Conservation (phyloP, 2,113 vertebrate genomes). For the Ceyx melanurus region DNA sequence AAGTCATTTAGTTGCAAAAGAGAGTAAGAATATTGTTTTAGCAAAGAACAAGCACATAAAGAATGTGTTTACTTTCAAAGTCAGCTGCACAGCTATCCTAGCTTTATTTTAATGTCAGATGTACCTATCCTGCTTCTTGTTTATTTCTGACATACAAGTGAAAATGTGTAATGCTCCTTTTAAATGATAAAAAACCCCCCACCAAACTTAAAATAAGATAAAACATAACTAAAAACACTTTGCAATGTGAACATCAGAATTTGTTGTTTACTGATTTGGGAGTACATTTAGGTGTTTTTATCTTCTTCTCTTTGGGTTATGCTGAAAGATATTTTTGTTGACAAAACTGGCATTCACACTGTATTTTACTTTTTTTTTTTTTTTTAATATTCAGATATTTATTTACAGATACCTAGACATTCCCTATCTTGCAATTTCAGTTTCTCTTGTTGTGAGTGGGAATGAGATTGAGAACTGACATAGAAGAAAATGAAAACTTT, state of each 20-base stretch:
- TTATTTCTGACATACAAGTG: neutral
- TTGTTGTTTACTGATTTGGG: neutral
- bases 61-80: constrained; percentile 28
- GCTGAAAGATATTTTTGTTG: neutral
- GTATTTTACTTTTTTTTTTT: neutral
- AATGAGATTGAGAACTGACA: neutral
- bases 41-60: neutral
- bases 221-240: neutral
- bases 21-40: neutral
- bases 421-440: neutral
- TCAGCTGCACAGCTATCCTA: neutral
- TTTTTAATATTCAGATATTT: neutral
- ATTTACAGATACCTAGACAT: neutral
- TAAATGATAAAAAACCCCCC: neutral
- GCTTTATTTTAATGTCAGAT: neutral
- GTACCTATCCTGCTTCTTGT: neutral
- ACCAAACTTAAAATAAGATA: neutral
- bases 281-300: neutral
- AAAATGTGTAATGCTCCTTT: neutral
- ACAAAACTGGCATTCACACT: neutral
- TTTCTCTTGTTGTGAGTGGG: neutral
- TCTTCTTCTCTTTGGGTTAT: neutral
- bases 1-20: neutral
- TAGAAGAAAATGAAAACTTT: neutral
- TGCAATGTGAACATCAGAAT: neutral